Percentiles rank a stretch among this genome's conserved stretches.
Evolutionary conservation across 2,797 vertebrate genomes (phyloP).

Genomic region (Allobates femoralis): DNA sequence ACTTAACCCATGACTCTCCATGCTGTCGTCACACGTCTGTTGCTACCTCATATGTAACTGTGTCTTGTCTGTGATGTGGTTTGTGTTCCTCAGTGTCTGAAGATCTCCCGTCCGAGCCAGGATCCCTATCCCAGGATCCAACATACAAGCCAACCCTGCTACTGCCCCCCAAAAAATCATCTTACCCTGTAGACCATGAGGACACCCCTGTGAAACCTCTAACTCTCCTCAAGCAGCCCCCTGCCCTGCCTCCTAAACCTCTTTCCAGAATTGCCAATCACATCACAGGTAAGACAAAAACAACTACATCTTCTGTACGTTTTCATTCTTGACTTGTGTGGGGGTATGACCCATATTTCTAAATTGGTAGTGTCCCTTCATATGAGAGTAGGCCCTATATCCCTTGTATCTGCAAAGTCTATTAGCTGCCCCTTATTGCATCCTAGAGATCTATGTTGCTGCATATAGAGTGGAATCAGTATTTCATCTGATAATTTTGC

Average conservation of each 20-base stretch:
- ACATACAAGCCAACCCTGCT: conserved; percentile 88
- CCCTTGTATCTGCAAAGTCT: neutral
- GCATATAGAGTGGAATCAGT: neutral
- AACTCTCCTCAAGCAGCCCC: conserved; percentile 95
- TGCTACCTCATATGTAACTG: conserved; percentile 73
- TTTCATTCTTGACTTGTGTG: conserved; percentile 6
- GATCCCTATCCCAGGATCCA: conserved; percentile 88
- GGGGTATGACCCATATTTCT: neutral
- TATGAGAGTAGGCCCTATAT: neutral
- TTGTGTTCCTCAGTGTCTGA: conserved; percentile 85
- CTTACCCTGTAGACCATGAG: conserved; percentile 90
- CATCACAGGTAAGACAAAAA: conserved; percentile 85
- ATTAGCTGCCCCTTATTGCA: neutral
- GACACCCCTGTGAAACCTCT: conserved; percentile 90
- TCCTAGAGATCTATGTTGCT: neutral
- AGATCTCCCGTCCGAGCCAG: conserved; percentile 88
- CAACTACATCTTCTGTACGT: conserved; percentile 59
- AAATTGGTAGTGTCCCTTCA: neutral
- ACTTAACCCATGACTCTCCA: conserved; percentile 57
- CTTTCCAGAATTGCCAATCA: conserved; percentile 94
- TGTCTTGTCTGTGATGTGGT: conserved; percentile 78
- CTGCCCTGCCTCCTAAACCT: conserved; percentile 97
- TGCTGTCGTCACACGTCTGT: conserved; percentile 52
- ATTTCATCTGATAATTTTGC: neutral
- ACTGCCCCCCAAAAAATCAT: conserved; percentile 89